Percentiles rank a stretch among this genome's conserved stretches.
These are phyloP conservation scores for Cariama cristata DNA, from an alignment of 2,113 vertebrate genomes.

Conservation along the genomic window DNA sequence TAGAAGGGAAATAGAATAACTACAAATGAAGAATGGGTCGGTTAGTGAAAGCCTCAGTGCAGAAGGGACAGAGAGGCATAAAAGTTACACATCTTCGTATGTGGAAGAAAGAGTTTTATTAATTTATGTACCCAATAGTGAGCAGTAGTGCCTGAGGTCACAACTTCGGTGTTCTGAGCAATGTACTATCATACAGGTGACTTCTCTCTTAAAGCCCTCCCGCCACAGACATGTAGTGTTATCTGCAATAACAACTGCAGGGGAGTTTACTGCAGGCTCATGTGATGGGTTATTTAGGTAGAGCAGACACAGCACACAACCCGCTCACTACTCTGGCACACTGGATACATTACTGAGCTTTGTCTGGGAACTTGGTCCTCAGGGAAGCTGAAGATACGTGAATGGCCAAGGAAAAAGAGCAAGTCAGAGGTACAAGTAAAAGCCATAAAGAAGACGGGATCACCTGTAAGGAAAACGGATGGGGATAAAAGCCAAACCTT, in stretches of 20 bases:
- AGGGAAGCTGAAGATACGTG: neutral
- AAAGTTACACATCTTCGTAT: neutral
- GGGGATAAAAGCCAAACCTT: neutral
- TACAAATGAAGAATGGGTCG: neutral
- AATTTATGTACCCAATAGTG: neutral
- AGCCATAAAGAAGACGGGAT: neutral
- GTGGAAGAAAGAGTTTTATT: neutral
- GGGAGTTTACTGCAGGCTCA: neutral
- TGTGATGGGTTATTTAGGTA: rapidly evolving
- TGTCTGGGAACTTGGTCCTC: neutral
- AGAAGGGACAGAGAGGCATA: neutral
- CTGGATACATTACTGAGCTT: neutral
- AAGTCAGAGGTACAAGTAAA: neutral
- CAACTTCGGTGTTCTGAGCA: neutral
- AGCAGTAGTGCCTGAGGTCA: neutral
- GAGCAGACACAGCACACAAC: neutral
- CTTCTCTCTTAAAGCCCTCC: neutral
- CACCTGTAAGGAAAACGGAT: neutral
- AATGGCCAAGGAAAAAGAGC: neutral
- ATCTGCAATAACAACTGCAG: neutral
- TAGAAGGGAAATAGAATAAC: neutral
- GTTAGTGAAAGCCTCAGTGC: neutral
- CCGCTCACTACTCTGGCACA: neutral
- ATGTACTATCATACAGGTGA: no score
- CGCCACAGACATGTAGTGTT: rapidly evolving